Percentiles rank a stretch among this genome's conserved stretches.
These are phyloP conservation scores for Drosophila mimica DNA, from an alignment of 2,888 invertebrate species.

Conservation along the genomic window DNA sequence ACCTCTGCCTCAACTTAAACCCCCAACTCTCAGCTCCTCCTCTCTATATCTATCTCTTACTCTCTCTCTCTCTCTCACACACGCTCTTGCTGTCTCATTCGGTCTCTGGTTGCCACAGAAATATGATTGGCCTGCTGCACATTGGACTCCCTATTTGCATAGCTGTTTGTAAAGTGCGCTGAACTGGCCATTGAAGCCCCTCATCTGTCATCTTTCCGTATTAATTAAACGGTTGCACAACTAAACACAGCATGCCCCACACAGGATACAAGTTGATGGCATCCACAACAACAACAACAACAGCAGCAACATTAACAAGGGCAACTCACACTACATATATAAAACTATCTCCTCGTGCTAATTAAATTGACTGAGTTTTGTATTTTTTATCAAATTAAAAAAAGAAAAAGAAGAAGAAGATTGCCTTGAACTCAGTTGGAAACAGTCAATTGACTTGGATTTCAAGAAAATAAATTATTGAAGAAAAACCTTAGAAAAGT, in stretches of 20 bases:
- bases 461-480: too few relatives aligned
- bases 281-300: not conserved
- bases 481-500: too few relatives aligned
- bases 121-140: slow-evolving; percentile 60
- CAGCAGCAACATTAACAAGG: not conserved
- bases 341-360: too few relatives aligned
- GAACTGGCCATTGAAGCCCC: slow-evolving; percentile 45
- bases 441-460: too few relatives aligned
- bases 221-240: slow-evolving; percentile 63
- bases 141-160: slow-evolving; percentile 9
- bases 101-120: slow-evolving; percentile 5
- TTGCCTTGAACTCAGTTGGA: too few relatives aligned
- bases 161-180: slow-evolving; percentile 15
- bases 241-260: slow-evolving; percentile 30
- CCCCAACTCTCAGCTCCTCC: not conserved
- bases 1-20: not conserved
- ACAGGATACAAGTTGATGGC: slow-evolving; percentile 11
- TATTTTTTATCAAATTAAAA: too few relatives aligned
- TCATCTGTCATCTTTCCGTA: slow-evolving; percentile 53
- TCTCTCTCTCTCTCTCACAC: not conserved
- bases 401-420: too few relatives aligned
- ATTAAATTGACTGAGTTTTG: too few relatives aligned
- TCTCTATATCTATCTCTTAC: not conserved
- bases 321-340: not conserved
- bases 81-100: not conserved